A percentile compares a stretch with the other conserved stretches of the same genome.
Evolutionary conservation across 2,113 vertebrate species (phyloP).

Genomic region (Malurus cyaneus): DNA sequence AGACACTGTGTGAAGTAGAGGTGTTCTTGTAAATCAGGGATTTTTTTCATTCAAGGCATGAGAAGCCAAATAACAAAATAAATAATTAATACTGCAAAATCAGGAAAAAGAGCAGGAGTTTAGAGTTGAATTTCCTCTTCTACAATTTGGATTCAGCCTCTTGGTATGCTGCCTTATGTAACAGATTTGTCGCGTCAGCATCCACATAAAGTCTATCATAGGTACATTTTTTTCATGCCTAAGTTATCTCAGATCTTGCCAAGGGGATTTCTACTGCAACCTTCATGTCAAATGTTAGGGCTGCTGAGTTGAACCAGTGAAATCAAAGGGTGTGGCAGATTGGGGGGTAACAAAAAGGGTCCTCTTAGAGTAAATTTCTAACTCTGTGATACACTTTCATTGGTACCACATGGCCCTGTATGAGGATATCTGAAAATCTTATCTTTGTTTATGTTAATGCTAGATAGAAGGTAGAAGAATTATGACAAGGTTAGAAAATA

Average conservation of each 20-base stretch:
- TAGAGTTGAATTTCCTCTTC: background rate
- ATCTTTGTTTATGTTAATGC: background rate
- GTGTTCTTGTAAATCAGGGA: background rate
- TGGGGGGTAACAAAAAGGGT: accelerated
- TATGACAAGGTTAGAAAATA: background rate
- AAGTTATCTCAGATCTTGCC: background rate
- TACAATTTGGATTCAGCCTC: background rate
- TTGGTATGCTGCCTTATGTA: background rate
- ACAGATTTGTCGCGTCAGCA: background rate
- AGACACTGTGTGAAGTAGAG: background rate
- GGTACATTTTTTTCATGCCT: background rate
- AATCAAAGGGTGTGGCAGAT: background rate
- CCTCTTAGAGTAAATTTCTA: background rate
- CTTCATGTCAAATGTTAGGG: background rate
- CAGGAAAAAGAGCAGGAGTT: background rate
- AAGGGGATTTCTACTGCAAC: background rate
- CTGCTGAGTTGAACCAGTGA: background rate
- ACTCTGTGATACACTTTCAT: background rate
- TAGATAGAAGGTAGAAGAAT: background rate
- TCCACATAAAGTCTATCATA: background rate
- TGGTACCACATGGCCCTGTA: background rate
- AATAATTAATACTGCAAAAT: background rate
- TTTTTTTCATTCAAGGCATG: background rate
- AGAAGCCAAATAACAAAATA: background rate
- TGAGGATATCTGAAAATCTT: background rate